These are phyloP conservation scores for Lissocephala sabroskyi DNA, from an alignment of 2,888 invertebrate genomes.

Conservation along the genomic window DNA sequence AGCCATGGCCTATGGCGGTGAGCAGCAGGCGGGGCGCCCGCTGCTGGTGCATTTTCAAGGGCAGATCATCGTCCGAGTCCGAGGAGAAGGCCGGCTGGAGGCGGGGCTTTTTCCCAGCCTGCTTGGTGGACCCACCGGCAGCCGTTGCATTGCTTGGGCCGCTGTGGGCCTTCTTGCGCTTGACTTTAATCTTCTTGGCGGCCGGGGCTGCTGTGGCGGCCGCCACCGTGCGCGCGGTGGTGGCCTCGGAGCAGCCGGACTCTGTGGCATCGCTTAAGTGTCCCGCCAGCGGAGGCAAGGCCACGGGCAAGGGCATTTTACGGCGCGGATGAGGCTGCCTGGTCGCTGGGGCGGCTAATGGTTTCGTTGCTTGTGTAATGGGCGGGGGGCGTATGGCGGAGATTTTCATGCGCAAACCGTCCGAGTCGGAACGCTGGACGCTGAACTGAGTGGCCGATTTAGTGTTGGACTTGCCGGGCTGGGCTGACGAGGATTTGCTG, in stretches of 20 bases:
- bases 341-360: slow-evolving; percentile 8
- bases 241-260: slow-evolving; percentile 61
- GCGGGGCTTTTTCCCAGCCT: slow-evolving; percentile 18
- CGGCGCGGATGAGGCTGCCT: slow-evolving; percentile 11
- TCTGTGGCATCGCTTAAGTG: slow-evolving; percentile 55
- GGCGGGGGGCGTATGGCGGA: slow-evolving; percentile 67
- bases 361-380: slow-evolving; percentile 12
- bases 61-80: slow-evolving; percentile 64
- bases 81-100: slow-evolving; percentile 44
- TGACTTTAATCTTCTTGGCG: slow-evolving; percentile 66
- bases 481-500: slow-evolving; percentile 43
- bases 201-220: slow-evolving; percentile 26
- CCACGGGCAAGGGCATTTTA: slow-evolving; percentile 8
- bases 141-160: slow-evolving; percentile 17
- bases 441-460: slow-evolving; percentile 68
- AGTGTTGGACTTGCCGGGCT: slow-evolving; percentile 31
- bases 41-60: slow-evolving; percentile 53
- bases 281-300: slow-evolving; percentile 10
- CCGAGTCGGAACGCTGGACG: slow-evolving; percentile 70
- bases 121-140: slow-evolving; percentile 24
- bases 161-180: slow-evolving; percentile 52
- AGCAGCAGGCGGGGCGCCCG: slow-evolving; percentile 61
- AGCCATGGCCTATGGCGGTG: slow-evolving; percentile 48
- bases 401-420: slow-evolving; percentile 72
- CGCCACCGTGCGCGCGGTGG: slow-evolving; percentile 41